Conservation (phyloP, 2,888 invertebrate species). For the Thecophora atra region DNA sequence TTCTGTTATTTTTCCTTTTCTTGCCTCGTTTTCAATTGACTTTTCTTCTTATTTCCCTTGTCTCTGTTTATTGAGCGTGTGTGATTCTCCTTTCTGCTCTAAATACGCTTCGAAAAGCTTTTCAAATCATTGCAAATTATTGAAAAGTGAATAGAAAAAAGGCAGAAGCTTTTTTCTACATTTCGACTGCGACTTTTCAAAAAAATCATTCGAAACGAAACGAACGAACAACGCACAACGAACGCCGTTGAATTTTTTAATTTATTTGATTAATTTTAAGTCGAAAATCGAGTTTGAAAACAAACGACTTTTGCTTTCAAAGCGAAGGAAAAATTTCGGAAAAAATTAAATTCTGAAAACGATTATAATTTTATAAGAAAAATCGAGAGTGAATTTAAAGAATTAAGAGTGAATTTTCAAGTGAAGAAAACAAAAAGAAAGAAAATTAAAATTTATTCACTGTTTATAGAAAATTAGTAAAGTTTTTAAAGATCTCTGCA, state of each 20-base stretch:
- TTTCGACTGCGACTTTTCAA: background rate
- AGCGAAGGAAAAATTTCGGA: too few species aligned
- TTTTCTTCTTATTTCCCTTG: background rate
- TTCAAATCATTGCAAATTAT: background rate
- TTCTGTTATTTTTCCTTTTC: background rate
- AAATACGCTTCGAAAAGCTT: background rate
- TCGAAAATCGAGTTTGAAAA: background rate
- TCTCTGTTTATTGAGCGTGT: background rate
- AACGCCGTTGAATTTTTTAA: constrained; percentile 30
- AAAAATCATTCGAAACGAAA: constrained; percentile 56
- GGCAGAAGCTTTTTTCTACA: too few species aligned
- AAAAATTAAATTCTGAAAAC: too few species aligned
- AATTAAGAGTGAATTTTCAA: too few species aligned
- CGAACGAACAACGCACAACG: constrained; percentile 57
- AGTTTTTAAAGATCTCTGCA: too few species aligned
- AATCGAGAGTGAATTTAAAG: too few species aligned
- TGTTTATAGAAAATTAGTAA: too few species aligned
- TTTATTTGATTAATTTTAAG: background rate
- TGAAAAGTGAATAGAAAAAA: too few species aligned
- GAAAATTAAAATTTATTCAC: too few species aligned
- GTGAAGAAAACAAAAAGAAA: too few species aligned
- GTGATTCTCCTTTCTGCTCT: background rate
- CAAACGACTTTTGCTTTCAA: too few species aligned
- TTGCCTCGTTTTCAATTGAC: background rate
- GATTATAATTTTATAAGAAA: too few species aligned